Base-by-base conservation (phyloP, 2,113 vertebrate species). In the Chroicocephalus ridibundus region DNA sequence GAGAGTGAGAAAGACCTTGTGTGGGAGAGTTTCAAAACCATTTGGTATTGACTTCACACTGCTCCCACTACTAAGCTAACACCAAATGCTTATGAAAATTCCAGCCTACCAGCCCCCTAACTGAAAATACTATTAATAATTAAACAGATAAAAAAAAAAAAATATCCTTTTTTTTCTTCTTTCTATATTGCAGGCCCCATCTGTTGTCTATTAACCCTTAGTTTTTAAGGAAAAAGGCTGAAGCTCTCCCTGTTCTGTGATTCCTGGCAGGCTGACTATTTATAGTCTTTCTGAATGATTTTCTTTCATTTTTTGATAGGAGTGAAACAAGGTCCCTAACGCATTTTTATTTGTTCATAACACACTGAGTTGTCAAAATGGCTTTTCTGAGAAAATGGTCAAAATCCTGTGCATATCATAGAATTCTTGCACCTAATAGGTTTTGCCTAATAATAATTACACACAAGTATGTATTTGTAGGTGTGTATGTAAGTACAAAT, bases 101-200 rank as follows among this genome's bases (percentile, higher is more conserved):
- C 38, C 85, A 94, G 70, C 85, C 88, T 72, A 87, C 36, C 52
- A 79, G 38, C 40, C 78, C 86, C 46, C 78, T 70, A 88, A 75
- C 26, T 83, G 79, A 86, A 93, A 86, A 83, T 25, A 47, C 54
- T 83, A 60, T 69, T 64, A 94, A 89, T 84, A 92, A 94, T 80
- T 72, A 42, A 91, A 76, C 11, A 89, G 47, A 75, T 69, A 5
- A 55, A 89, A 92, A 92, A 5, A 55, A 89, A 92, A 92, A 88
- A 76, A 40, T 1, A 52, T 2, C 19, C 4, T 10, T 75, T 44
- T 75, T 26, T 17, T 6, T 2, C 65, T 69, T 5, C 24, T 72
- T 87, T 54, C 36, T 44, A 8, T 52, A 64, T 51, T 64, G 22
- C 52, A 93, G 29, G 6, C 12, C 14, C 46, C 47, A 69, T 78